Evolutionary conservation across 2,113 vertebrate genomes (phyloP).

Genomic region (Cathartes aura): DNA sequence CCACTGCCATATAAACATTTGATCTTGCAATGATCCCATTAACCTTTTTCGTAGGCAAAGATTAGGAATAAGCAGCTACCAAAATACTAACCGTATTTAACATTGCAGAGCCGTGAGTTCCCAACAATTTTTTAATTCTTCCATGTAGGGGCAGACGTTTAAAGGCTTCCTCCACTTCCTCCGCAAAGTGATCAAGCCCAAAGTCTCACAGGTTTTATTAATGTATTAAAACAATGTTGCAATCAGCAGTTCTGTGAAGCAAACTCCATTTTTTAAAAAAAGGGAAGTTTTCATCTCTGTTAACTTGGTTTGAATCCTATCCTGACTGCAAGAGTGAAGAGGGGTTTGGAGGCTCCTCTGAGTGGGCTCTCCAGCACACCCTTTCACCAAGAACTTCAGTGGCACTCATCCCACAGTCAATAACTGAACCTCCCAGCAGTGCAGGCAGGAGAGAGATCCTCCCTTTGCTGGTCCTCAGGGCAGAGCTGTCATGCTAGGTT

Average conservation of each 20-base stretch:
- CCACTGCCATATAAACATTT: conserved; percentile 48
- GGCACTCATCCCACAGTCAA: not conserved
- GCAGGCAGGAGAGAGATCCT: not conserved
- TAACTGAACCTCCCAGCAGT: not conserved
- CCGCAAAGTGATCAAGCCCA: not conserved
- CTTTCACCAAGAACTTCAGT: not conserved
- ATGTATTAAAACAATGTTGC: not conserved
- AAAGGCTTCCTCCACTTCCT: not conserved
- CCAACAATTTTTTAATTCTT: not conserved
- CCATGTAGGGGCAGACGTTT: not conserved
- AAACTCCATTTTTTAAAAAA: not conserved
- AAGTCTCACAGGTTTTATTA: not conserved
- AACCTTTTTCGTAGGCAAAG: conserved; percentile 18
- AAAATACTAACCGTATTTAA: conserved; percentile 37
- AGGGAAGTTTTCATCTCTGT: not conserved
- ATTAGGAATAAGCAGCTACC: conserved; percentile 7
- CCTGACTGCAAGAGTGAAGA: not conserved
- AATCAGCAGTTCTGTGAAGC: not conserved
- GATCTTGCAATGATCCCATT: conserved; percentile 62
- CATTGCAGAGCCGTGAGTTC: not conserved
- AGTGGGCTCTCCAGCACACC: not conserved
- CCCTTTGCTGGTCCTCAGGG: not conserved
- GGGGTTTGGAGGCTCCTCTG: not conserved
- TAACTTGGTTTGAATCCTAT: not conserved
- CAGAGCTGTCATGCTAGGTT: not conserved